Evolutionary conservation across 2,888 invertebrate species (phyloP).

Genomic region (Globia sparganii): DNA sequence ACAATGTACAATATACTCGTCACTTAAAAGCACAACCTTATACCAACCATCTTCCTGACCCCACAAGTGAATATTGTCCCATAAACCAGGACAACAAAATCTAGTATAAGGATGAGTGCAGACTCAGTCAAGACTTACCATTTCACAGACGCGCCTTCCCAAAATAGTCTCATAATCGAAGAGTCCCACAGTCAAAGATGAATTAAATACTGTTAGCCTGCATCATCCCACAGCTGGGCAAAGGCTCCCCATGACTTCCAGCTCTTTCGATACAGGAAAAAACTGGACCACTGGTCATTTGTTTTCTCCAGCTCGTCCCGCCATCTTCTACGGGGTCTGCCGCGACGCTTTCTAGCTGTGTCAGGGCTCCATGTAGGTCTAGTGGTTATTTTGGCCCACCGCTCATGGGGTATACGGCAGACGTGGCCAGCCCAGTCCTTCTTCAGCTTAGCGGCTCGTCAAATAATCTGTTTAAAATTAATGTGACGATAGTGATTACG

Average conservation of each 20-base stretch:
- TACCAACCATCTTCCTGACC: constrained; percentile 8
- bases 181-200: too few species aligned
- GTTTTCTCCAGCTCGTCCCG: background rate
- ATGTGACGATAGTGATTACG: too few species aligned
- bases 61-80: background rate
- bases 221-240: background rate
- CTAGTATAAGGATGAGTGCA: constrained; percentile 6
- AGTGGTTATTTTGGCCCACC: too few species aligned
- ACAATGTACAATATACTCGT: constrained; percentile 31
- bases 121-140: background rate
- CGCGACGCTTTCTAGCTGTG: too few species aligned
- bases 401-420: too few species aligned
- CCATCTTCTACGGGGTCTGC: too few species aligned
- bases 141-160: background rate
- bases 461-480: too few species aligned
- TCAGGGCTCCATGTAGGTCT: too few species aligned
- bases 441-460: too few species aligned
- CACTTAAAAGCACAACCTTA: constrained; percentile 13
- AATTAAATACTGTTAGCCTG: background rate
- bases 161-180: background rate
- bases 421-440: too few species aligned
- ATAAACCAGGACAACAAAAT: background rate
- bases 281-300: background rate
- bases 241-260: background rate
- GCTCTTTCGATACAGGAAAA: background rate